A percentile compares a stretch with the other conserved stretches of the same genome.
Evolutionary conservation across 2,113 vertebrate species (phyloP).

Genomic region (Ellobius talpinus): DNA sequence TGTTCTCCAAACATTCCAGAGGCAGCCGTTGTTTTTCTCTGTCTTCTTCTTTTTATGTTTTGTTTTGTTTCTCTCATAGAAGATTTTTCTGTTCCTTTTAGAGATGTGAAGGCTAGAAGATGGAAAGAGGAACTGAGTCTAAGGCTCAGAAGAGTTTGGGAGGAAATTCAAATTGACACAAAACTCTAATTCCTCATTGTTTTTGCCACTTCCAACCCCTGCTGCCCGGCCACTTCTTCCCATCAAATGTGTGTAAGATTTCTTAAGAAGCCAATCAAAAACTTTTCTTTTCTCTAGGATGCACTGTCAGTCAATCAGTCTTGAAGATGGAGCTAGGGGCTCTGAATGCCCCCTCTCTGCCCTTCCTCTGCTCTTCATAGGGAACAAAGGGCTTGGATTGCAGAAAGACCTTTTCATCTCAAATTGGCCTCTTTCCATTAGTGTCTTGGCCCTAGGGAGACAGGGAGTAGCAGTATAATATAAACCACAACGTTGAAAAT

Average conservation of each 20-base stretch:
- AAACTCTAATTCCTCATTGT: constrained; percentile 18
- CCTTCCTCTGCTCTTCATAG: background rate
- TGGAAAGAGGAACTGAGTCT: background rate
- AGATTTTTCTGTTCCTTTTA: constrained; percentile 31
- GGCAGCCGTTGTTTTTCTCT: constrained; percentile 24
- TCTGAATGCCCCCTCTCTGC: background rate
- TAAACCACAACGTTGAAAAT: constrained; percentile 32
- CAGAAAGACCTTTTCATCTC: constrained; percentile 55
- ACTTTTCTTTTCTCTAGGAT: constrained; percentile 38
- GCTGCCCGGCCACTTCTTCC: background rate
- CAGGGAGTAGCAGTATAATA: background rate
- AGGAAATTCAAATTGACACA: constrained; percentile 1
- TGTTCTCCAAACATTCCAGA: constrained; percentile 11
- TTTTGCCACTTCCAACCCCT: background rate
- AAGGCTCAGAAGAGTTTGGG: background rate
- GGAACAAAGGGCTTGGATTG: background rate
- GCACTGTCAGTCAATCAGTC: background rate
- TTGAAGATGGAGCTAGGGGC: constrained; percentile 24
- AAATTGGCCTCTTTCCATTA: constrained; percentile 51
- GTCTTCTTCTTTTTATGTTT: background rate
- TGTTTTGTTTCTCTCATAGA: background rate
- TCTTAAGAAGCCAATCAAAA: constrained; percentile 11
- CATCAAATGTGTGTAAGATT: constrained; percentile 33
- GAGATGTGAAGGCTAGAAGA: background rate
- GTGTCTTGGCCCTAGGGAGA: background rate